Evolutionary conservation across 2,797 vertebrate genomes (phyloP), one percentile per base, ranked within the genome.

Genomic region (Danio albolineatus): DNA sequence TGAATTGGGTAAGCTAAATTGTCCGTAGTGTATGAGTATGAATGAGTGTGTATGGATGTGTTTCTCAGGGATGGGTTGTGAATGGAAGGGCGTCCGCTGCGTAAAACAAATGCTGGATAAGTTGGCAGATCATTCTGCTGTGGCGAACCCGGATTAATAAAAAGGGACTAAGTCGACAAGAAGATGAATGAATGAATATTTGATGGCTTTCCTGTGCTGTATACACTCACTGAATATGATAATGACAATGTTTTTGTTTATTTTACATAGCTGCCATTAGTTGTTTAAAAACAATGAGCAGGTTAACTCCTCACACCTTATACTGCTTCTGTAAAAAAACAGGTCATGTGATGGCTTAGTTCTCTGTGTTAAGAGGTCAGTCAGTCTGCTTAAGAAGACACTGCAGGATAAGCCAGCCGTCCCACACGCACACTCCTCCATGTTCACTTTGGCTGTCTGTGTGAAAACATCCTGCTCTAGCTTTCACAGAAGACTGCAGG

Each of bases 391-490:
- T 76, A 83, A 84, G 71, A 49, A 80, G 64, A 73, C 80, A 60
- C 53, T 41, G 16, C 36, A 79, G 91, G 91, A 93, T 93, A 93
- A 93, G 70, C 86, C 78, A 60, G 21, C 72, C 57, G 84, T 10
- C 41, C 62, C 57, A 59, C 51, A 13, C 19, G 13, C 49, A 19
- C 54, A 70, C 72, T 13, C 28, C 14, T 19, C 44, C n/a, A 78
- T n/a, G 1, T 13, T 70, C 51, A 39, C 43, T 79, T 61, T 21
- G 6, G 1, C 36, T 73, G 60, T 61, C 19, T 48, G 4, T 16
- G 86, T 85, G 85, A 81, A 80, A 54, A 54, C 69, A 7, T 41
- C 10, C 80, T 70, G 61, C 10, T 65, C 19, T 65, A 0, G 2
- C 28, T 28, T 73, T 73, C 79, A 79, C 28, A 57, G 57, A 67